Evolutionary conservation across 2,888 invertebrate species (phyloP), one percentile per base, ranked within the genome.

Genomic region (Agonum fuliginosum): DNA sequence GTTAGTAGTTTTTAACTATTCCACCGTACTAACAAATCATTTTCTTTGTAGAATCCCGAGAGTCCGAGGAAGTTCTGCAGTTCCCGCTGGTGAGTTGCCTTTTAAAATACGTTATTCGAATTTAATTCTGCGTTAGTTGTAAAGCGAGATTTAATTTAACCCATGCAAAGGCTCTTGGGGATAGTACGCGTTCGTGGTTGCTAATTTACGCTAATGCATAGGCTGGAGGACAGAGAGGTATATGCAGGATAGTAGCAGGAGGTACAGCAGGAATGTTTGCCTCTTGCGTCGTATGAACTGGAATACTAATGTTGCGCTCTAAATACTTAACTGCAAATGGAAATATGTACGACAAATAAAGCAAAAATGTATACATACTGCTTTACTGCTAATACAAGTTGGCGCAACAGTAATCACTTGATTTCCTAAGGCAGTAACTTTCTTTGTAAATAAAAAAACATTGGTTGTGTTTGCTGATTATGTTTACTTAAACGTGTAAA

Each of bases 121-220:
- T 67, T 67, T 67, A 67, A 67, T 67, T 67, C 43, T 37, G 43
- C 43, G 67, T 67, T 67, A 43, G 70, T 70, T 70, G 70, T 70
- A 70, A 70, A 70, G 46, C 46, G 70, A 70, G 46, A 70, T 70
- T 70, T 70, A 70, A 70, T 70, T 48, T 70, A 70, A 46, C 41
- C 46, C 70, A 43, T 46, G 70, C 27, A 70, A 46, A 43, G 22
- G 70, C 24, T 12, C 43, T 27, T 14, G 67, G 27, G 70, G 24
- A 46, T 46, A 67, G 67, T n/a, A 27, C 70, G 27, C 70, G 27
- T 46, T 46, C 70, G 70, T 14, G 46, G 70, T 46, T 27, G 67
- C 43, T 70, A 70, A 70, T 70, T 70, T 70, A 70, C 70, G 46
- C 70, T 70, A 70, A 70, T 70, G 70, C 46, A 27, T 12, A n/a